These are phyloP conservation scores for Urophycis tenuis DNA, from an alignment of 2,797 vertebrate species.

Conservation along the genomic window DNA sequence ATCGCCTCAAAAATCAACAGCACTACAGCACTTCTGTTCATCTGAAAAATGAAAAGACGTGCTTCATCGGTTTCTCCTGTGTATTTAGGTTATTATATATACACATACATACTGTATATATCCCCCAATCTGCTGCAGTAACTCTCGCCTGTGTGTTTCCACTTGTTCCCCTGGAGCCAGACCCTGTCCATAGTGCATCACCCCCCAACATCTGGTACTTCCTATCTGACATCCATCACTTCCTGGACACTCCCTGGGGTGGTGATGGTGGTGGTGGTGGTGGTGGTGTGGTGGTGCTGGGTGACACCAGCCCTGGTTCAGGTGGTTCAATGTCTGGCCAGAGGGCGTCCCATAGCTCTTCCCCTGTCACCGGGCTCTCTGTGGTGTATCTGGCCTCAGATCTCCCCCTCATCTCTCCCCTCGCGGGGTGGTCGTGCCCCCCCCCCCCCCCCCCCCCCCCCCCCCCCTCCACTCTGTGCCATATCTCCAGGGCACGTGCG, in stretches of 20 bases:
- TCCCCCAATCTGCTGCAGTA: background rate
- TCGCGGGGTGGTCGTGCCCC: background rate
- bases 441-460: too few species aligned
- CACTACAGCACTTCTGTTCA: background rate
- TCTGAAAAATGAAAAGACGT: too few species aligned
- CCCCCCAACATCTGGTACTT: background rate
- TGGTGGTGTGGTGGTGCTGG: background rate
- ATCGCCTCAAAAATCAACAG: background rate
- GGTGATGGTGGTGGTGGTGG: background rate
- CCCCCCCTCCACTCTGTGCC: slow-evolving; percentile 1
- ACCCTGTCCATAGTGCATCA: background rate
- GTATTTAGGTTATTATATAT: background rate
- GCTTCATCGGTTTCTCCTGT: background rate
- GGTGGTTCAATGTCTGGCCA: slow-evolving; percentile 1
- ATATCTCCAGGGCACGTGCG: slow-evolving; percentile 21
- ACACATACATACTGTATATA: too few species aligned
- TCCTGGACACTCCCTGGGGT: background rate
- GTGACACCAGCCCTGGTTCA: too few species aligned
- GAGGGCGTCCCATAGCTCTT: background rate
- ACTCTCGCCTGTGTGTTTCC: background rate
- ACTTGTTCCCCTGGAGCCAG: background rate
- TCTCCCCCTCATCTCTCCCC: slow-evolving; percentile 26
- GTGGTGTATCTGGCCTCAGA: slow-evolving; percentile 16
- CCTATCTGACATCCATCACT: background rate
- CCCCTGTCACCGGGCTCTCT: background rate